Conservation (phyloP, 2,888 invertebrate genomes). For the Drosophila mimica region DNA sequence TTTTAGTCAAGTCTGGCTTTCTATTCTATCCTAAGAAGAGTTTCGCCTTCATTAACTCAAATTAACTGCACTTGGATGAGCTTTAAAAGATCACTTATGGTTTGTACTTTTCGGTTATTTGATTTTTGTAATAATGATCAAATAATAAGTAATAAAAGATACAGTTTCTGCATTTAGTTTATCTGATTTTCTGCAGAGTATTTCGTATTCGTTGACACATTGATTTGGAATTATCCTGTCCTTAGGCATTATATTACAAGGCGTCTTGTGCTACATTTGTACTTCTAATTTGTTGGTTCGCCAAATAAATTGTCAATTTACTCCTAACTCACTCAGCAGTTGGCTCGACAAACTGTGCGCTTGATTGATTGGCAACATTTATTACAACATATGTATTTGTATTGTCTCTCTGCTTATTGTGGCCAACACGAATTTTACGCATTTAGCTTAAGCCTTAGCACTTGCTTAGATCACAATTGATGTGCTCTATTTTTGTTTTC, state of each 20-base stretch:
- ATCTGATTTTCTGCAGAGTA: constrained; percentile 8
- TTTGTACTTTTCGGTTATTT: background rate
- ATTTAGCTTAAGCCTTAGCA: constrained; percentile 5
- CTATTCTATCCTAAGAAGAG: constrained; percentile 4
- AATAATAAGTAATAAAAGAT: background rate
- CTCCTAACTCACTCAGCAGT: constrained; percentile 55
- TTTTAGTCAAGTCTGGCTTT: constrained; percentile 26
- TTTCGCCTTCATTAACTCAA: too few relatives aligned
- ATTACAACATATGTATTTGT: constrained; percentile 25
- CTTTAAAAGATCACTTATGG: background rate
- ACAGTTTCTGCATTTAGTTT: background rate
- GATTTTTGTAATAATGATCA: background rate
- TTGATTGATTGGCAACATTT: constrained; percentile 61
- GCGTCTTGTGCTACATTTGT: constrained; percentile 37
- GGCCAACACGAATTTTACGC: constrained; percentile 6
- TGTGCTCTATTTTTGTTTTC: background rate
- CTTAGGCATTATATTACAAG: constrained; percentile 20
- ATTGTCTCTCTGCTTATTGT: constrained; percentile 3
- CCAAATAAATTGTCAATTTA: constrained; percentile 66
- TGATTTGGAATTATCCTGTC: background rate
- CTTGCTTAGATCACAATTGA: constrained; percentile 29
- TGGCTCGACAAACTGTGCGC: constrained; percentile 34
- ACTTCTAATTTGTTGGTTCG: constrained; percentile 40
- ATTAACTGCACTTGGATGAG: too few relatives aligned
- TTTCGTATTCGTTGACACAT: background rate